Evolutionary conservation across 2,113 vertebrate species (phyloP).

Genomic region (Dromas ardeola): DNA sequence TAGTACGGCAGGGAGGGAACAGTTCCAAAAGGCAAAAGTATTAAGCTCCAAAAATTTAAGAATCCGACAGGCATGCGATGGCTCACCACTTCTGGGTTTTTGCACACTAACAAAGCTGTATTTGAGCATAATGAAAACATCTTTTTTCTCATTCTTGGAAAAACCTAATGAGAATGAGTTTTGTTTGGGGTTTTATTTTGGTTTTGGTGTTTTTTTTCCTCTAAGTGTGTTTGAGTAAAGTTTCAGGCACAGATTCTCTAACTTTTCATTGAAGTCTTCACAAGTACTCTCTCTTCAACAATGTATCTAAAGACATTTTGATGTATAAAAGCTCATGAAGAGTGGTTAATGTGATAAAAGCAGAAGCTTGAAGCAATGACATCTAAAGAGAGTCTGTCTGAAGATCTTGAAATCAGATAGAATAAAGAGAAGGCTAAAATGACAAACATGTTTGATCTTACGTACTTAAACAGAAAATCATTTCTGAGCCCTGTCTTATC

Average conservation of each 20-base stretch:
- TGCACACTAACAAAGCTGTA: not conserved
- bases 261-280: slow-evolving; percentile 29
- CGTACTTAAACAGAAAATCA: slow-evolving; percentile 18
- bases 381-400: slow-evolving; percentile 20
- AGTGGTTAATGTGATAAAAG: slow-evolving; percentile 56
- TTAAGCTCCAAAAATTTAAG: not conserved
- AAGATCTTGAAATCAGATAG: slow-evolving; percentile 49
- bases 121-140: not conserved
- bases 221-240: slow-evolving; percentile 7
- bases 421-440: slow-evolving; percentile 53
- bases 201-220: not conserved
- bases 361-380: slow-evolving; percentile 51
- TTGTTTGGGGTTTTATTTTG: not conserved
- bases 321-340: slow-evolving; percentile 51
- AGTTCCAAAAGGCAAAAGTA: not conserved
- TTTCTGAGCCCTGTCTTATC: slow-evolving; percentile 62
- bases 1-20: not conserved
- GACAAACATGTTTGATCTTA: slow-evolving; percentile 51
- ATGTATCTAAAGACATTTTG: slow-evolving; percentile 41
- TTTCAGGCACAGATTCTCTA: not conserved
- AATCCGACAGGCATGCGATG: rapidly evolving
- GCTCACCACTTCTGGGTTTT: not conserved
- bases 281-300: slow-evolving; percentile 26
- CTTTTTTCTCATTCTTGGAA: not conserved
- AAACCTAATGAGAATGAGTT: not conserved